phyloP scores from a whole-genome alignment of 1,140 invertebrate genomes.

The roundworm (Caenorhabditis elegans) region WBcel235 BX284603.4:3384001-3384500 shows the following conservation, averaged over 20 bases:
- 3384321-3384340: neutral
- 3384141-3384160: neutral
- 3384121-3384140: slow-evolving; percentile 1
- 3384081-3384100: slow-evolving; percentile 5
- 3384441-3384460: neutral
- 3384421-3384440: slow-evolving; percentile 2
- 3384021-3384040: no score
- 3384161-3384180: neutral
- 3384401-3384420: neutral
- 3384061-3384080: neutral
- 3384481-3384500: neutral
- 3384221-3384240: neutral
- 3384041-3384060: no score
- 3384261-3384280: slow-evolving; percentile 21
- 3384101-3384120: neutral
- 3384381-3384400: slow-evolving; percentile 12
- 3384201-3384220: neutral
- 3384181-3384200: neutral
- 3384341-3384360: no score
- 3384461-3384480: neutral
- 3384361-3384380: slow-evolving; percentile 14
- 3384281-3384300: neutral
- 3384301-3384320: neutral
- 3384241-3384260: neutral
- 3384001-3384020: no score